These are phyloP conservation scores for Pogonus chalceus DNA, from an alignment of 1,140 invertebrate genomes.

Conservation along the genomic window DNA sequence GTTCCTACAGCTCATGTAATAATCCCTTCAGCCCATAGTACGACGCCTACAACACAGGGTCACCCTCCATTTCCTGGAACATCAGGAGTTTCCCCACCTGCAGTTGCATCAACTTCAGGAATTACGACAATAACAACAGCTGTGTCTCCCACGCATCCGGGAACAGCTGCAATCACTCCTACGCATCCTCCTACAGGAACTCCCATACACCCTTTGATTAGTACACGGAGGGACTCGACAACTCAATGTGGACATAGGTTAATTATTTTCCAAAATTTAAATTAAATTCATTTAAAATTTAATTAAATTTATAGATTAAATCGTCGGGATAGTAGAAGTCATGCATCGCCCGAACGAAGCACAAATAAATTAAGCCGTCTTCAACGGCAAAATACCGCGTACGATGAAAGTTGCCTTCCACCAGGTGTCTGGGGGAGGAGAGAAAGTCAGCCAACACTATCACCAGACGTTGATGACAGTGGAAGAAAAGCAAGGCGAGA, in stretches of 20 bases:
- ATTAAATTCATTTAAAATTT: background rate
- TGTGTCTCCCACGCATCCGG: conserved; percentile 33
- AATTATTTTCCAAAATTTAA: background rate
- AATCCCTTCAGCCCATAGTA: conserved; percentile 34
- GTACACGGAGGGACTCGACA: conserved; percentile 67
- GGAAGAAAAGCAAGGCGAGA: conserved; percentile 67
- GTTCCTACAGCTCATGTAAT: conserved; percentile 37
- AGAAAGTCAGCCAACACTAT: conserved; percentile 65
- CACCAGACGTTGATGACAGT: conserved; percentile 55
- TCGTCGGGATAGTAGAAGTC: conserved; percentile 15
- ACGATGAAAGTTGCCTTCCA: conserved; percentile 69
- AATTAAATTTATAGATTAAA: conserved; percentile 4
- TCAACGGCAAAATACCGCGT: conserved; percentile 75
- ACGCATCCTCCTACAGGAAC: conserved; percentile 43
- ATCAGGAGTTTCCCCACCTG: conserved; percentile 8
- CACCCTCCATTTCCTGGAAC: background rate
- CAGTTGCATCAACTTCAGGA: too few species aligned
- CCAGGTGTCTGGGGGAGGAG: conserved; percentile 52
- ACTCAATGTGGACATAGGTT: conserved; percentile 63
- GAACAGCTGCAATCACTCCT: too few species aligned
- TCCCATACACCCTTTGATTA: conserved; percentile 48
- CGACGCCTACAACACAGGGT: conserved; percentile 31
- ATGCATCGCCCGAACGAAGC: conserved; percentile 54
- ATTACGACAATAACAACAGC: too few species aligned
- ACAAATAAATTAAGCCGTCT: conserved; percentile 58